Conservation (phyloP, 23 tunicate genomes). For the Styela clava region DNA sequence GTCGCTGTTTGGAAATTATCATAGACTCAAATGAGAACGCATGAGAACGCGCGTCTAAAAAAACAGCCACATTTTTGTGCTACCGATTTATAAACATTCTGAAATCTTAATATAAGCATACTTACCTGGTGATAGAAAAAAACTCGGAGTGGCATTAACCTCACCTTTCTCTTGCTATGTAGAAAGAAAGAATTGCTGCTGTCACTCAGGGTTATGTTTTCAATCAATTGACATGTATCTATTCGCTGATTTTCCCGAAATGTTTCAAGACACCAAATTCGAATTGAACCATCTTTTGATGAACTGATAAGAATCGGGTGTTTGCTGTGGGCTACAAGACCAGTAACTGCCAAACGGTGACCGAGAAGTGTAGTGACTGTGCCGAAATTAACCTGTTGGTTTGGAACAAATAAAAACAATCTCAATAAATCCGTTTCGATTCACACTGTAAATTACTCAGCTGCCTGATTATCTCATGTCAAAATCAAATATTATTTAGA, state of each 20-base stretch:
- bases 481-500: no score
- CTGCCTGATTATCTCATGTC: no score
- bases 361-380: slow-evolving; percentile 40
- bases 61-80: no score
- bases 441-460: no score
- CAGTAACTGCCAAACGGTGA: slow-evolving; percentile 58
- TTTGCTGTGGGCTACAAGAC: slow-evolving; percentile 44
- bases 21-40: no score
- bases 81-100: no score
- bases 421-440: neutral
- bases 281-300: slow-evolving; percentile 52
- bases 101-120: no score
- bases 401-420: neutral
- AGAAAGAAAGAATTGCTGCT: slow-evolving; percentile 31
- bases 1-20: no score
- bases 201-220: slow-evolving; percentile 19
- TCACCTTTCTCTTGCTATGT: slow-evolving; percentile 44
- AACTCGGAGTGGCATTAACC: no score
- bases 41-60: no score
- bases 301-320: slow-evolving; percentile 57
- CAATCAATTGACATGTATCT: slow-evolving; percentile 41
- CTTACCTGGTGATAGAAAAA: no score
- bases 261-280: slow-evolving; percentile 86
- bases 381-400: slow-evolving; percentile 58
- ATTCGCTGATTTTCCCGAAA: slow-evolving; percentile 53